Evolutionary conservation across 2,888 invertebrate species (phyloP).

Genomic region (Eristalis tenax): DNA sequence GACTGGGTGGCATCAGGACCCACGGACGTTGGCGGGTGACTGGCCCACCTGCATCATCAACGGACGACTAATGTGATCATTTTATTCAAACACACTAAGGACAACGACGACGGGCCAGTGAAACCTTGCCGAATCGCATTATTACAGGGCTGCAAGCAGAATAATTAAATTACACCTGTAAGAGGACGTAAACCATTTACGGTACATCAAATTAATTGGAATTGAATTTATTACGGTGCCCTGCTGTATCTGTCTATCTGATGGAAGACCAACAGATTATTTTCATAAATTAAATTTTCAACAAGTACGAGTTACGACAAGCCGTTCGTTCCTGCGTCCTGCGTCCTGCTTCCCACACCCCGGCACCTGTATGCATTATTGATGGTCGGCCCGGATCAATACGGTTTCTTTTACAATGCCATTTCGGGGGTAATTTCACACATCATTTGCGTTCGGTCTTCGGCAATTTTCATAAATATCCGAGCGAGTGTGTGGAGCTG

Average conservation of each 20-base stretch:
- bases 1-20: too few species aligned
- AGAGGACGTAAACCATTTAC: slow-evolving; percentile 18
- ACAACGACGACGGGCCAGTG: neutral
- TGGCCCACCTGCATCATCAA: slow-evolving; percentile 4
- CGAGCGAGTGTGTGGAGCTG: slow-evolving; percentile 43
- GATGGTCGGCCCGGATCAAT: slow-evolving; percentile 42
- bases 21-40: too few species aligned
- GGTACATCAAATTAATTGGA: slow-evolving; percentile 39
- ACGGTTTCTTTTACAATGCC: slow-evolving; percentile 47
- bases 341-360: neutral
- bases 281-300: slow-evolving; percentile 39
- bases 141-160: neutral
- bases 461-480: slow-evolving; percentile 65
- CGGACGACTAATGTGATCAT: slow-evolving; percentile 30
- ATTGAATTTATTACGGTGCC: slow-evolving; percentile 40
- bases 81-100: slow-evolving; percentile 15
- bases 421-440: slow-evolving; percentile 64
- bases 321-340: neutral
- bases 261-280: neutral
- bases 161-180: slow-evolving; percentile 40
- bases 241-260: neutral
- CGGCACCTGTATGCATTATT: slow-evolving; percentile 44
- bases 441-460: slow-evolving; percentile 64
- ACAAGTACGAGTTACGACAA: slow-evolving; percentile 2
- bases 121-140: neutral